Conservation (phyloP, 2,113 vertebrate genomes). For the Macroglossus sobrinus region DNA sequence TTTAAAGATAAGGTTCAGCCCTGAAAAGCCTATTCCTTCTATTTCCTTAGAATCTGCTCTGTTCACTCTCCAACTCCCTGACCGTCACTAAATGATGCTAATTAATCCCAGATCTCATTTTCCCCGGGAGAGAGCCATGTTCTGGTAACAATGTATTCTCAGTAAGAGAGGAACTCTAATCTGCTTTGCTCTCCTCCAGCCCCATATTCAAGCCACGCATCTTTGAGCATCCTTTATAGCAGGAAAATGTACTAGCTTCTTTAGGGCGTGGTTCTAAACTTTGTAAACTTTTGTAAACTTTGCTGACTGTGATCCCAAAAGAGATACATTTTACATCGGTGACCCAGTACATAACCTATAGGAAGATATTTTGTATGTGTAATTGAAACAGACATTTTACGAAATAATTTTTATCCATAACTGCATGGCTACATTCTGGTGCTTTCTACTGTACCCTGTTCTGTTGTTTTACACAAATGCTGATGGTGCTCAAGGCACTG, state of each 20-base stretch:
- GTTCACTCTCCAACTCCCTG: neutral
- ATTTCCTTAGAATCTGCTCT: neutral
- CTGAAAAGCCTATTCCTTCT: neutral
- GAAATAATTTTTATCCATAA: neutral
- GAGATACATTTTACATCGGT: neutral
- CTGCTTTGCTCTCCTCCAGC: neutral
- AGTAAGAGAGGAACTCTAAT: neutral
- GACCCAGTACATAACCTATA: neutral
- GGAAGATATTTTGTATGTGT: neutral
- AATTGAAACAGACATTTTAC: neutral
- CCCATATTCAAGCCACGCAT: neutral
- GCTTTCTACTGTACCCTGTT: neutral
- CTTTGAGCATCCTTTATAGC: neutral
- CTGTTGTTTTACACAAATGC: neutral
- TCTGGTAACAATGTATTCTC: neutral
- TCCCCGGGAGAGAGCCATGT: neutral
- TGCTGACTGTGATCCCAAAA: neutral
- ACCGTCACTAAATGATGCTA: neutral
- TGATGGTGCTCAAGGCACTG: neutral
- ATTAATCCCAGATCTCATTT: neutral
- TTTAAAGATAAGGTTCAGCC: neutral
- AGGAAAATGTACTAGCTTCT: neutral
- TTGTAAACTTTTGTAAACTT: neutral
- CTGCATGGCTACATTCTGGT: neutral
- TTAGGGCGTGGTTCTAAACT: neutral